These are phyloP conservation scores for Setipinna tenuifilis DNA, from an alignment of 2,797 vertebrate genomes.

Conservation along the genomic window DNA sequence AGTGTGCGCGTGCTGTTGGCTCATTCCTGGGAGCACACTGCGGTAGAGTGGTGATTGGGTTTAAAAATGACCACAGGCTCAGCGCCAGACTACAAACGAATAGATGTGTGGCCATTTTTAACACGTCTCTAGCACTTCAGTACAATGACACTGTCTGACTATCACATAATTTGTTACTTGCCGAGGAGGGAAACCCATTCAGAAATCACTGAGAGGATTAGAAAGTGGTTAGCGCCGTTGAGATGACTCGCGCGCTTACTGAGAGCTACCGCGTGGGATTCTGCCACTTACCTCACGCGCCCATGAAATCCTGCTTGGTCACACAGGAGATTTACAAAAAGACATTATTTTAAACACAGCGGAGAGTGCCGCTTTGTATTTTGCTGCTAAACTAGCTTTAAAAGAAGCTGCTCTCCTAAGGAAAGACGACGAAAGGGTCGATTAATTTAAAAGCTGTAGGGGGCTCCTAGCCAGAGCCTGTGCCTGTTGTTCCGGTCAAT, in stretches of 20 bases:
- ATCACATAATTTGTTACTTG: not conserved
- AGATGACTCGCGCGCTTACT: slow-evolving; percentile 12
- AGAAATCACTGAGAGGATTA: slow-evolving; percentile 16
- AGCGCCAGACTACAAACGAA: slow-evolving; percentile 30
- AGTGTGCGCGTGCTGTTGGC: slow-evolving; percentile 12
- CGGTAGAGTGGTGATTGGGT: slow-evolving; percentile 29
- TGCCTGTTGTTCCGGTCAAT: slow-evolving; percentile 5
- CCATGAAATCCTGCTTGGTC: not conserved
- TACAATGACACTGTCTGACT: not conserved
- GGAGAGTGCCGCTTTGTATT: not conserved
- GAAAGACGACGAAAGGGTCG: not conserved
- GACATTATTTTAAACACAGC: not conserved
- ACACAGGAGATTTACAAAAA: slow-evolving; percentile 13
- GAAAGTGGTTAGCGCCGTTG: slow-evolving; percentile 18
- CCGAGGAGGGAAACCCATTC: not conserved
- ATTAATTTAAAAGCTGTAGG: slow-evolving; percentile 15
- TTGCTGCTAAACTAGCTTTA: not conserved
- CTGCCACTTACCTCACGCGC: not conserved
- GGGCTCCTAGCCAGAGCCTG: not conserved
- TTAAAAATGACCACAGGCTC: slow-evolving; percentile 36
- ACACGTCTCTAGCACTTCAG: not conserved
- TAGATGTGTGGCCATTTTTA: slow-evolving; percentile 33
- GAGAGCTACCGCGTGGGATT: slow-evolving; percentile 8
- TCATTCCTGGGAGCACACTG: slow-evolving; percentile 34
- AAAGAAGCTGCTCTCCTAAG: not conserved